Conservation (phyloP, 2,888 invertebrate species). For the Elegia similella region DNA sequence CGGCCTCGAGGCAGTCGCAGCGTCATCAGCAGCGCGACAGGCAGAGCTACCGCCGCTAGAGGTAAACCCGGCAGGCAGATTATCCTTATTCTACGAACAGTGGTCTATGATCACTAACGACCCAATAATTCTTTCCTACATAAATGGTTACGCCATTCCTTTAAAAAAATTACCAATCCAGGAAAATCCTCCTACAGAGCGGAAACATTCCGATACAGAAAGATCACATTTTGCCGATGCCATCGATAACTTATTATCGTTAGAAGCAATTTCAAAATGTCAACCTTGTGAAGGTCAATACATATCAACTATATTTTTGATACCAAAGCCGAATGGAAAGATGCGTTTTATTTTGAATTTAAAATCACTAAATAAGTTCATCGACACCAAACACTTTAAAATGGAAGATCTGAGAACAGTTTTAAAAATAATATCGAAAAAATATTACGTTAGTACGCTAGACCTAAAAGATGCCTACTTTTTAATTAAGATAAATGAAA, state of each 20-base stretch:
- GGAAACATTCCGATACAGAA: too few relatives aligned
- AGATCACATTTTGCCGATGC: too few relatives aligned
- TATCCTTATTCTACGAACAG: too few relatives aligned
- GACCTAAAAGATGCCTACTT: too few relatives aligned
- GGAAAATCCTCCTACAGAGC: constrained; percentile 13
- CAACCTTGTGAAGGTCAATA: background rate
- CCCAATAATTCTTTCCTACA: background rate
- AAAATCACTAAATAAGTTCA: constrained; percentile 20
- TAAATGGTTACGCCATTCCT: background rate
- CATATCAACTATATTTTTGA: constrained; percentile 12
- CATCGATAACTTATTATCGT: too few relatives aligned
- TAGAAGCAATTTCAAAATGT: too few relatives aligned
- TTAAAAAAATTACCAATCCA: constrained; percentile 4
- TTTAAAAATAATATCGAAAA: too few relatives aligned
- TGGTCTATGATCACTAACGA: background rate
- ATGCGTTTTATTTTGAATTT: too few relatives aligned
- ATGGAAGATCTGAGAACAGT: constrained; percentile 23
- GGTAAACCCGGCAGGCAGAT: too few relatives aligned
- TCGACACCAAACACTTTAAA: constrained; percentile 23
- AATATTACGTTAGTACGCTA: constrained; percentile 17
- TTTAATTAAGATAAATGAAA: constrained; percentile 18
- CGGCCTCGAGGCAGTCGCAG: background rate
- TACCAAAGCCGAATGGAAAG: constrained; percentile 18
- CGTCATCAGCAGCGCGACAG: constrained; percentile 11
- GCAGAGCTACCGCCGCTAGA: too few relatives aligned